Base-by-base conservation (phyloP, 2,797 vertebrate species). In the Pangasius djambal region DNA sequence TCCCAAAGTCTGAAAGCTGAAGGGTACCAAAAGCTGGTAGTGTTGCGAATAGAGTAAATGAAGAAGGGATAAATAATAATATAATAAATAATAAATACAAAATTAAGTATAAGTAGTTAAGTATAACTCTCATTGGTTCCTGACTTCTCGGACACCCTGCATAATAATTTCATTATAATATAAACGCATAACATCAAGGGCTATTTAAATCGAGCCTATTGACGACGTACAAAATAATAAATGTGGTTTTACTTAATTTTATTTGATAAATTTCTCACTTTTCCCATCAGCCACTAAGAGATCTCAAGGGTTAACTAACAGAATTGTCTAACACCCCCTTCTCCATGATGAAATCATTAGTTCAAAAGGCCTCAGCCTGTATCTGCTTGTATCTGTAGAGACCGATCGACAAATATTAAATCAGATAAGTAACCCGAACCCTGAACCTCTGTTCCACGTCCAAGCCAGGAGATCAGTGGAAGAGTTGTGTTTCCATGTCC, bases 371-470 rank as follows among this genome's bases (percentile, higher is more conserved):
- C 44, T 40, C 15, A 3, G 28, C 3, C 48, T 28, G 3, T 50
- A 0, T 22, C 22, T 57, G 74, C 72, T 57, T 2, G 25, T 77
- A 69, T 78, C 28, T 85, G 89, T 67, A 91, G 89, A 93, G 84
- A 88, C 86, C 2, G 28, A 93, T 95, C 93, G 93, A 95, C 94
- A 90, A 91, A 93, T 94, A 95, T 95, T 92, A 90, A 94, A 95
- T 95, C 92, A 94, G 91, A 89, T 85, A 91, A 89, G 94, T 95
- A 95, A 95, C 88, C 91, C 87, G 92, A 94, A 92, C 92, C 90
- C 91, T 86, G 90, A 65, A 86, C 86, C 91, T 89, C 91, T 91
- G 88, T 89, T 92, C 90, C 92, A 92, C 92, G 92, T 92, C 87
- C 91, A 89, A 92, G 88, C 88, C 88, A 88, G 90, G 87, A 92